phyloP scores from a whole-genome alignment of 2,113 vertebrate genomes.

The Erythrocercus mccallii region DNA sequence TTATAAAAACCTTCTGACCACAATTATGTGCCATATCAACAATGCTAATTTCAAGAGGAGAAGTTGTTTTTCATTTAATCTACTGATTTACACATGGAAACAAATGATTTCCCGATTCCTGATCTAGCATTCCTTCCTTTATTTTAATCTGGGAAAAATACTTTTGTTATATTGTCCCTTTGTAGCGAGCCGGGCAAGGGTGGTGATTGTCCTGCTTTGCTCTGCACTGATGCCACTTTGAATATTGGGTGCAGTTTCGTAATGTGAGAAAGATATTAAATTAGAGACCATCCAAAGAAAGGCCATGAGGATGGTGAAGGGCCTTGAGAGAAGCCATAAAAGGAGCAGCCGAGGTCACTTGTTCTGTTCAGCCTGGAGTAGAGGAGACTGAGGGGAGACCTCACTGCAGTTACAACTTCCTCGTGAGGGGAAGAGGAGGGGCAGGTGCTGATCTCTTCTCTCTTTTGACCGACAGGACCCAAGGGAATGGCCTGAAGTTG shows the following conservation, averaged over 20 bases:
- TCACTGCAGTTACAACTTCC: too few species aligned
- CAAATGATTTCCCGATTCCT: not conserved
- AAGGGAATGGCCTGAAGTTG: not conserved
- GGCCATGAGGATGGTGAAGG: too few species aligned
- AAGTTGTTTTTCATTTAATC: not conserved
- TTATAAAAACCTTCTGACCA: not conserved
- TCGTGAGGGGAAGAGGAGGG: rapidly evolving
- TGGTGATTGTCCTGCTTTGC: not conserved
- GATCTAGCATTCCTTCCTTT: not conserved
- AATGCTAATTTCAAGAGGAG: not conserved
- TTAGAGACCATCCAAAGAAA: not conserved
- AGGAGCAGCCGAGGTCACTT: not conserved
- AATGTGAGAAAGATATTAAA: not conserved
- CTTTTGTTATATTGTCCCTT: not conserved
- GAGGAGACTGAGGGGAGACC: not conserved
- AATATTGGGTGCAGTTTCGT: not conserved
- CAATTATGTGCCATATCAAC: not conserved
- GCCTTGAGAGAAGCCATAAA: not conserved
- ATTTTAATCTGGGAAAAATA: not conserved
- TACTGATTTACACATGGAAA: not conserved
- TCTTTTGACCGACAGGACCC: rapidly evolving
- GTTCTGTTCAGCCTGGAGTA: not conserved
- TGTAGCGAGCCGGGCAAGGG: rapidly evolving
- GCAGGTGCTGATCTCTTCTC: not conserved
- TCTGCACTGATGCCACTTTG: too few species aligned